Conservation (phyloP, 1,140 invertebrate genomes). For the Phymastichus coffea region DNA sequence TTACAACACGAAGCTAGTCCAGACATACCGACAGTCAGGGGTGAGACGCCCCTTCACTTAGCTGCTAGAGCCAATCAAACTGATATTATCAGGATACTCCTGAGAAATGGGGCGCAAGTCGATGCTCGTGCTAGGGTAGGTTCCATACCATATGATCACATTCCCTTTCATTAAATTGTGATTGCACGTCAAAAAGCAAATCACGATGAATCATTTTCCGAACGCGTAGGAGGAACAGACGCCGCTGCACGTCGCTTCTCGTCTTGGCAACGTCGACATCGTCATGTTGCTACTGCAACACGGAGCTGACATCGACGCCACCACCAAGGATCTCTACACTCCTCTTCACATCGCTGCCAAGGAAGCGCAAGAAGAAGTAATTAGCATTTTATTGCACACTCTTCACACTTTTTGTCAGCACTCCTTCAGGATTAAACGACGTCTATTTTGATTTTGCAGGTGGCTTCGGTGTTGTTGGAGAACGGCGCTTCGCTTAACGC, state of each 20-base stretch:
- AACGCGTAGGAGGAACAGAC: slow-evolving; percentile 80
- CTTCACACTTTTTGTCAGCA: too few relatives aligned
- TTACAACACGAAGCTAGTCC: slow-evolving; percentile 92
- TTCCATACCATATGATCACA: slow-evolving; percentile 2
- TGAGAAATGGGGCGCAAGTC: slow-evolving; percentile 94
- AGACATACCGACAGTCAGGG: slow-evolving; percentile 92
- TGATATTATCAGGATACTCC: slow-evolving; percentile 92
- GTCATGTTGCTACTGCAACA: slow-evolving; percentile 88
- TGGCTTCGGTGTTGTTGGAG: slow-evolving; percentile 87
- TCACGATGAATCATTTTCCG: slow-evolving; percentile 2
- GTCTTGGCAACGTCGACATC: slow-evolving; percentile 91
- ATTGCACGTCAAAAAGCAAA: background rate
- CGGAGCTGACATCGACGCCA: slow-evolving; percentile 82
- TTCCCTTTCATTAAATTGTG: slow-evolving; percentile 7
- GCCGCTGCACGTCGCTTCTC: slow-evolving; percentile 88
- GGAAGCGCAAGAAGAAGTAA: slow-evolving; percentile 86
- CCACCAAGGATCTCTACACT: slow-evolving; percentile 93
- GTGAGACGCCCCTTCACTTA: slow-evolving; percentile 95
- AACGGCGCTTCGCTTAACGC: slow-evolving; percentile 88
- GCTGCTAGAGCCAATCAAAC: slow-evolving; percentile 96
- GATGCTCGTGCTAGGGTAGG: slow-evolving; percentile 85
- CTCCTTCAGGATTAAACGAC: too few relatives aligned
- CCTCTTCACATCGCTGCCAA: slow-evolving; percentile 97
- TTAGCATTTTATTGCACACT: too few relatives aligned
- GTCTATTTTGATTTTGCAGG: slow-evolving; percentile 66